A percentile compares a stretch with the other conserved stretches of the same genome.
Conservation (phyloP, 2,888 invertebrate species). For the Eristalinus sepulchralis region DNA sequence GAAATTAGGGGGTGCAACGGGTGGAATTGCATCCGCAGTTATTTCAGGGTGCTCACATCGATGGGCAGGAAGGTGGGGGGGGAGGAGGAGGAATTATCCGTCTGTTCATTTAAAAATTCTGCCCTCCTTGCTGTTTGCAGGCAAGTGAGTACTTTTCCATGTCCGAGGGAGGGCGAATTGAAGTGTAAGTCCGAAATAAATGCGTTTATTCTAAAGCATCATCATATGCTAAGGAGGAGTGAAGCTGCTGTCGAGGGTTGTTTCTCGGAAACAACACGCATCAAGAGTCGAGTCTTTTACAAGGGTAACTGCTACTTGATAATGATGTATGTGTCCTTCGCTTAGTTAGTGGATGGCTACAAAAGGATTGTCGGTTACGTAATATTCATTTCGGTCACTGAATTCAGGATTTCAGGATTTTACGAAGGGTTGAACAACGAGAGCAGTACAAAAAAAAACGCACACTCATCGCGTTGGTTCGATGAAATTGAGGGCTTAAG, state of each 20-base stretch:
- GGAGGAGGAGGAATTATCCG: conserved; percentile 45
- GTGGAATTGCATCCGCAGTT: conserved; percentile 67
- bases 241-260: conserved; percentile 25
- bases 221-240: conserved; percentile 58
- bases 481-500: neutral
- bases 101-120: conserved; percentile 23
- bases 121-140: conserved; percentile 28
- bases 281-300: conserved; percentile 25
- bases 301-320: conserved; percentile 6
- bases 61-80: conserved; percentile 58
- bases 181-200: conserved; percentile 79
- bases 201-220: conserved; percentile 74
- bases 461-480: neutral
- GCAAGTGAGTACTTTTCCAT: conserved; percentile 37
- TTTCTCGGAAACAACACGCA: conserved; percentile 51
- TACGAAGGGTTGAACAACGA: neutral
- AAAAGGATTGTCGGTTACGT: neutral
- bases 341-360: conserved; percentile 10
- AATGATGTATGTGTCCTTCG: conserved; percentile 18
- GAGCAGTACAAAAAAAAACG: neutral
- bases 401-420: neutral
- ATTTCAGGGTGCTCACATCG: conserved; percentile 66
- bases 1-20: conserved; percentile 48
- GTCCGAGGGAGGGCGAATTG: conserved; percentile 47
- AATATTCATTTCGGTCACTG: neutral